Base-by-base conservation (phyloP, 2,888 invertebrate genomes). In the Drosophila eohydei region DNA sequence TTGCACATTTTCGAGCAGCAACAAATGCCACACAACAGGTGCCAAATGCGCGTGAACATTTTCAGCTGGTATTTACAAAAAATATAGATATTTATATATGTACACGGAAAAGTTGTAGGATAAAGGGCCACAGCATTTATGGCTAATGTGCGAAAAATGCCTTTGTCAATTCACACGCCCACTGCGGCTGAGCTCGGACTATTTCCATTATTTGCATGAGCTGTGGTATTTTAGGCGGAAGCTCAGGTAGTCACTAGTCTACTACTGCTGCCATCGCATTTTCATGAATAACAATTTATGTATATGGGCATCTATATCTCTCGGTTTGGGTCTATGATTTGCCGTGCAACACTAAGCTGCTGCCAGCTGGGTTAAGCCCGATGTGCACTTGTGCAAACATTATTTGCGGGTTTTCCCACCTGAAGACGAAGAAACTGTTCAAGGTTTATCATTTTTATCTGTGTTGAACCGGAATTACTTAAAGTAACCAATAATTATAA, bases 61-160 rank as follows among this genome's bases (percentile, higher is more conserved):
- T 32, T 66, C 78, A 80, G 50, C 38, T 56, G 79, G 69, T 48
- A 70, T 36, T 68, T 8, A 65, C 56, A 65, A 38, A 55, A 38
- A 12, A 68, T 40, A 44, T n/a, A n/a, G 3, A n/a, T 5, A 14
- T 16, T 3, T 40, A 14, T 32, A 59, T 34, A 44, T 40, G 26
- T 46, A 12, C 4, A n/a, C 6, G 34, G 46, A 28, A 30, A 38
- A 38, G 4, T 26, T 4, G 11, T 14, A 2, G 32, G 9, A 54
- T 41, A 55, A 62, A 58, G 54, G 61, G 43, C 50, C 58, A 43
- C 12, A 60, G 51, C 88, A 78, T 79, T 88, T 79, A 83, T 74
- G 60, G 58, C 83, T 87, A 86, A 89, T 85, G 89, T 92, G 92
- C 89, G 91, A 92, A 91, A 91, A 90, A 81, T 92, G 85, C 77